phyloP scores from a whole-genome alignment of 2,888 invertebrate species.

The Agrotis puta region DNA sequence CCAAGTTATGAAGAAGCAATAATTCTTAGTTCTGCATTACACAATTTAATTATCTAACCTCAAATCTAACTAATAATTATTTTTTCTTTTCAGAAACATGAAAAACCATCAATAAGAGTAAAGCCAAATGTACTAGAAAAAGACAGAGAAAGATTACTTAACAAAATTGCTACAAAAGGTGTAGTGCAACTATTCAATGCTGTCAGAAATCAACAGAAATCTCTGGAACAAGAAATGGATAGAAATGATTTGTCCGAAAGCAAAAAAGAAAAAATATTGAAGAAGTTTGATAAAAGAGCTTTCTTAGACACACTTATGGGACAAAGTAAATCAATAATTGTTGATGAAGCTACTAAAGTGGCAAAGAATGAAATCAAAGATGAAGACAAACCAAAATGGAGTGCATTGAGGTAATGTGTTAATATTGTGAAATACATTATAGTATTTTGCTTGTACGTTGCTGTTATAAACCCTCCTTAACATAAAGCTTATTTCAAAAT shows the following conservation, averaged over 20 bases:
- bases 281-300: slow-evolving; percentile 94
- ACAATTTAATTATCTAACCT: neutral
- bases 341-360: slow-evolving; percentile 83
- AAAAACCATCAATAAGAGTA: slow-evolving; percentile 92
- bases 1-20: neutral
- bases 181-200: slow-evolving; percentile 98
- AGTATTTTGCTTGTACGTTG: neutral
- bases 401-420: slow-evolving; percentile 89
- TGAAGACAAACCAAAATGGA: slow-evolving; percentile 90
- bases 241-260: slow-evolving; percentile 94
- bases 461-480: neutral
- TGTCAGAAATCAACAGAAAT: slow-evolving; percentile 96
- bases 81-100: slow-evolving; percentile 89
- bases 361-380: slow-evolving; percentile 84
- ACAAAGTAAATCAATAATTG: slow-evolving; percentile 90
- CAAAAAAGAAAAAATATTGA: slow-evolving; percentile 94
- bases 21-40: neutral
- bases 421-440: slow-evolving; percentile 8
- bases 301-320: slow-evolving; percentile 96
- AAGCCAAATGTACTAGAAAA: slow-evolving; percentile 95
- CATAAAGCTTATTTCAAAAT: too few relatives aligned
- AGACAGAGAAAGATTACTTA: slow-evolving; percentile 94
- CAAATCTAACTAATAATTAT: neutral
- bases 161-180: slow-evolving; percentile 97
- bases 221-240: slow-evolving; percentile 93